Base-by-base conservation (phyloP, 2,888 invertebrate species). In the Allygus modestus region DNA sequence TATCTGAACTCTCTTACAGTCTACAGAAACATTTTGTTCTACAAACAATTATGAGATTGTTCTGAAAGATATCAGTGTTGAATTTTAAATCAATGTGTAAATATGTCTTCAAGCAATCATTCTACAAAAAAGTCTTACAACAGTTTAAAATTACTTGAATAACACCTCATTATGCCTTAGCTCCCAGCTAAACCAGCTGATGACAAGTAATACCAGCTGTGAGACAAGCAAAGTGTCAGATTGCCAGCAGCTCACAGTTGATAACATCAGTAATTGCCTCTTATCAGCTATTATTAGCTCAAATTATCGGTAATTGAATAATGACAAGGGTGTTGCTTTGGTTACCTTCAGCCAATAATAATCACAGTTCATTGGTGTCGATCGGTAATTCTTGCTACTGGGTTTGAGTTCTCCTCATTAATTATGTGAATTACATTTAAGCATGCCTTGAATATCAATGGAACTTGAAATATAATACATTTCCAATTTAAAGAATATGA, bases 251-350 rank as follows among this genome's bases (percentile, higher is more conserved):
- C 23, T 58, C 20, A 58, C 58, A 58, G 58, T 20, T 58, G 58
- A 58, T 58, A 58, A 58, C 20, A 58, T 58, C 58, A 58, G 58
- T 11, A 12, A 9, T 12, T 46, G 46, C n/a, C 58, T n/a, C 5
- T 7, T 20, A 58, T 58, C 58, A 58, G 58, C 58, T 58, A 20
- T 58, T 58, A 58, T 58, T 58, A 58, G 23, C 58, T 23, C 58
- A 20, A 58, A 23, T 23, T 20, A 58, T 20, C 20, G 1, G 23
- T 58, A 58, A 58, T 58, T 58, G 58, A 58, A 58, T 46, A 46
- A 46, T 58, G 58, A 58, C 58, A 58, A 58, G 58, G 58, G 58
- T 23, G 58, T 58, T 58, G 58, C 23, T 23, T 58, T 23, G 58
- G 58, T 58, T 58, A 20, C 23, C 23, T 58, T 1, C 2, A 58